Conservation (phyloP, 2,888 invertebrate genomes). For the Thymelicus lineola region DNA sequence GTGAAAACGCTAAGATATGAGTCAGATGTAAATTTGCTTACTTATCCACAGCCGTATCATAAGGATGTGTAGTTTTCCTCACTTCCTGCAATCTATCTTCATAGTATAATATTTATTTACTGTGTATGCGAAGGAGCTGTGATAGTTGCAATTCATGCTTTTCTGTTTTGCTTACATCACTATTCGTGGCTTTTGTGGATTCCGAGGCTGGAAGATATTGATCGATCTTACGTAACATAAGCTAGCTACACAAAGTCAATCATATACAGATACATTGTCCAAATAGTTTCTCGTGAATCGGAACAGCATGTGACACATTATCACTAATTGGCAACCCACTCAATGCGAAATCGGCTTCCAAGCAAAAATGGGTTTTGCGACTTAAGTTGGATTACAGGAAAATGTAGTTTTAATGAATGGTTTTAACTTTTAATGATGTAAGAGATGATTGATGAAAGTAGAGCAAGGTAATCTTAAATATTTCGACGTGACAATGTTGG, state of each 20-base stretch:
- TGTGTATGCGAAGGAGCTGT: neutral
- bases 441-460: no score
- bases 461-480: no score
- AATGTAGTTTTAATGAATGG: no score
- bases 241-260: neutral
- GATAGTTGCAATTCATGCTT: neutral
- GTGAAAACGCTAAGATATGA: slow-evolving; percentile 24
- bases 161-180: slow-evolving; percentile 1
- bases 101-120: neutral
- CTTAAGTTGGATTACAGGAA: no score
- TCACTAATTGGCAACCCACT: neutral
- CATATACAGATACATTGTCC: neutral
- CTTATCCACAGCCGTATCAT: neutral
- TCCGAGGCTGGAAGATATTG: neutral
- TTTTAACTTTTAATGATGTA: no score
- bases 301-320: neutral
- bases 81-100: neutral
- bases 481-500: no score
- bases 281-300: neutral
- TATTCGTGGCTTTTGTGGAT: no score
- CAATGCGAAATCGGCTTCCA: neutral
- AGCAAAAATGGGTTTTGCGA: neutral
- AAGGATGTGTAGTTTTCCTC: slow-evolving; percentile 6
- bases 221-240: slow-evolving; percentile 1
- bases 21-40: slow-evolving; percentile 16